A percentile compares a stretch with the other conserved stretches of the same genome.
Conservation (phyloP, 2,797 vertebrate species). For the Myiotriccus ornatus region DNA sequence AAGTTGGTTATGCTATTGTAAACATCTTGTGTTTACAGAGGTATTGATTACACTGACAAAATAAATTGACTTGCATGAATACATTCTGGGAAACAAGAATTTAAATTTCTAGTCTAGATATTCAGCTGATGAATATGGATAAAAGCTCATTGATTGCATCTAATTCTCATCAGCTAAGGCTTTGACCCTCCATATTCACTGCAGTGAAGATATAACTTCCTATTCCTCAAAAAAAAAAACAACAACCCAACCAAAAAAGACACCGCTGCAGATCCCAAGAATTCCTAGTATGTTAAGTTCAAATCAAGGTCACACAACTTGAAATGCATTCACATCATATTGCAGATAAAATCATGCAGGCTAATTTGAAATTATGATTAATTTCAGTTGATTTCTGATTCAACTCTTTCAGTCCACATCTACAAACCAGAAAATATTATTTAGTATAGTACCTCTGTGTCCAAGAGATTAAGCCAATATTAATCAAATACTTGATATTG, state of each 20-base stretch:
- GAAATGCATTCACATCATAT: background rate
- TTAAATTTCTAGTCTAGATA: slow-evolving; percentile 50
- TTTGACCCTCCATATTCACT: slow-evolving; percentile 30
- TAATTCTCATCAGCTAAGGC: slow-evolving; percentile 47
- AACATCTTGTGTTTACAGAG: slow-evolving; percentile 25
- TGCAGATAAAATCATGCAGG: background rate
- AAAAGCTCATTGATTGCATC: slow-evolving; percentile 58
- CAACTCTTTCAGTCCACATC: background rate
- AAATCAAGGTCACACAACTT: slow-evolving; percentile 28
- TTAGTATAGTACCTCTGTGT: background rate
- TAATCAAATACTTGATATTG: background rate
- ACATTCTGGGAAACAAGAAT: slow-evolving; percentile 51
- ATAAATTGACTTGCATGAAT: slow-evolving; percentile 44
- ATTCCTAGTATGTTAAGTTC: background rate
- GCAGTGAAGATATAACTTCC: background rate
- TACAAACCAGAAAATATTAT: background rate
- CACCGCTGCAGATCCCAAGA: background rate
- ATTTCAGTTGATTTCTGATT: slow-evolving; percentile 1
- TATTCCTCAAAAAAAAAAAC: background rate
- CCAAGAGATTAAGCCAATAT: background rate
- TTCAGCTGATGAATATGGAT: slow-evolving; percentile 59
- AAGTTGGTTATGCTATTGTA: background rate
- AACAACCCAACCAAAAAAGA: too few relatives aligned
- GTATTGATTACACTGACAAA: slow-evolving; percentile 40
- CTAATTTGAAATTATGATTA: background rate